phyloP scores from a whole-genome alignment of 2,113 vertebrate genomes.

The Poeciliopsis prolifica region DNA sequence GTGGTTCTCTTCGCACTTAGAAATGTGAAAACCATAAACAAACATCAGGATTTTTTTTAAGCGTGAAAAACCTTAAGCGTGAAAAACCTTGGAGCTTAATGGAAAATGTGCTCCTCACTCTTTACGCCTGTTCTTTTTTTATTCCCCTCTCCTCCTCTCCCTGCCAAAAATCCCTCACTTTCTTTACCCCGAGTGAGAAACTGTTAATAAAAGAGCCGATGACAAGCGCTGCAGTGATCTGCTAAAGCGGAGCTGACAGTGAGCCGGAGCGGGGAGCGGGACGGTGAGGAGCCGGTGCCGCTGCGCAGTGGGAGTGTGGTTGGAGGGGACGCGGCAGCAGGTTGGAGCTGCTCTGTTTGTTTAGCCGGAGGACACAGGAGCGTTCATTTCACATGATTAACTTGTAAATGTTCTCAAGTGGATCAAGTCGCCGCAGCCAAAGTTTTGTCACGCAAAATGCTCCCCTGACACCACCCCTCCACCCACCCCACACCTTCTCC shows the following conservation, averaged over 20 bases:
- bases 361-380: slow-evolving; percentile 57
- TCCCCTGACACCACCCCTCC: slow-evolving; percentile 9
- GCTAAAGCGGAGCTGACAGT: slow-evolving; percentile 44
- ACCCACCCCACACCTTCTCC: background rate
- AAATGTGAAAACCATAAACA: no score
- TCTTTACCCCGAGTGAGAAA: slow-evolving; percentile 45
- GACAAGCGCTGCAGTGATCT: slow-evolving; percentile 68
- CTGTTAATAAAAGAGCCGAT: slow-evolving; percentile 66
- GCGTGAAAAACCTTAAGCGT: no score
- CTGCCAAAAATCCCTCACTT: slow-evolving; percentile 30
- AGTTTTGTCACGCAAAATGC: slow-evolving; percentile 54
- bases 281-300: slow-evolving; percentile 35
- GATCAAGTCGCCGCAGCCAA: slow-evolving; percentile 38
- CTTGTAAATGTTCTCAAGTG: slow-evolving; percentile 72
- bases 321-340: slow-evolving; percentile 15
- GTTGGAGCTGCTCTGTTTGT: slow-evolving; percentile 37
- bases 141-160: no score
- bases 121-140: slow-evolving; percentile 8
- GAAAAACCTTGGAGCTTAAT: no score
- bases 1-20: no score
- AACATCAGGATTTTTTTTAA: no score
- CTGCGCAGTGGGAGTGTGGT: slow-evolving; percentile 12
- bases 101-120: slow-evolving; percentile 16
- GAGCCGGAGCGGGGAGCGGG: slow-evolving; percentile 6
- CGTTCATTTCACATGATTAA: slow-evolving; percentile 78